phyloP scores from a whole-genome alignment of 2,888 invertebrate species.

The Gymnoscelis rufifasciata region DNA sequence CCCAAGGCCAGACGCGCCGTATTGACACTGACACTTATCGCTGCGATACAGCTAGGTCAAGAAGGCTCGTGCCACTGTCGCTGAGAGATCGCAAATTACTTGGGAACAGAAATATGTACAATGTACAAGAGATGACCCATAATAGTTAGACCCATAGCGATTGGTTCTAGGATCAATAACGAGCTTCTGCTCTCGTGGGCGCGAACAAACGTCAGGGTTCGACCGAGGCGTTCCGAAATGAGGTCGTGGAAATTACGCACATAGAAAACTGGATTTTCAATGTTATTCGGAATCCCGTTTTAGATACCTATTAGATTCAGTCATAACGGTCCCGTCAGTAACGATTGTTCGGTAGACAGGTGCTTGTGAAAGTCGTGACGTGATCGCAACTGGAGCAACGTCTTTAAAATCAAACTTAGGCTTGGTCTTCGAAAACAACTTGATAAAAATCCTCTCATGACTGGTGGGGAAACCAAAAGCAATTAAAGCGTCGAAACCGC shows the following conservation, averaged over 20 bases:
- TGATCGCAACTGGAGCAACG: slow-evolving; percentile 1
- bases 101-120: no score
- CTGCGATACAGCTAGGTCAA: slow-evolving; percentile 4
- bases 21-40: slow-evolving; percentile 1
- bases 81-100: not conserved
- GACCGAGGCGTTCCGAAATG: not conserved
- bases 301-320: not conserved
- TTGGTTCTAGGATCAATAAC: no score
- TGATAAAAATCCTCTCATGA: not conserved
- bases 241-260: not conserved
- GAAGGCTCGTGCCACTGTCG: slow-evolving; percentile 1
- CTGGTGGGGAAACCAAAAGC: not conserved
- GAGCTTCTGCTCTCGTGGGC: not conserved
- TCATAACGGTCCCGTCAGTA: not conserved
- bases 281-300: no score
- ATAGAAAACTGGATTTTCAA: not conserved
- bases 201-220: not conserved
- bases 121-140: no score
- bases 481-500: slow-evolving; percentile 3
- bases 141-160: no score
- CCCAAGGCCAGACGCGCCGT: slow-evolving; percentile 9
- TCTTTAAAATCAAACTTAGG: not conserved
- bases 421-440: not conserved
- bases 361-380: slow-evolving; percentile 4
- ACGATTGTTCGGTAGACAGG: not conserved